Evolutionary conservation across 2,797 vertebrate species (phyloP).

Genomic region (Schizopygopsis malacanthus): DNA sequence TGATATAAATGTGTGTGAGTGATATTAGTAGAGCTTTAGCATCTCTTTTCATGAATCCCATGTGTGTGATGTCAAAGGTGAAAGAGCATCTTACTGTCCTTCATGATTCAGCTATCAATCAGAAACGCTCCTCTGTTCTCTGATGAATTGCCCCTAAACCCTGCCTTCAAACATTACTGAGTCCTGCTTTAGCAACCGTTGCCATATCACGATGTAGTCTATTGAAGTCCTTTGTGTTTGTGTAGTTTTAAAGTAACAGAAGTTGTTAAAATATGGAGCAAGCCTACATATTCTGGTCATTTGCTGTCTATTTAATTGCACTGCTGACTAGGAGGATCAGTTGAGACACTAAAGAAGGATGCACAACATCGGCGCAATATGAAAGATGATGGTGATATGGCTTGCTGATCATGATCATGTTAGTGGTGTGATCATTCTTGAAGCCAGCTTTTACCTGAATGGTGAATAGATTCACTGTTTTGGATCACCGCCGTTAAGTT

Average conservation of each 20-base stretch:
- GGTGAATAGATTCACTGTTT: no score
- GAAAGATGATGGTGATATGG: background rate
- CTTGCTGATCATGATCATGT: no score
- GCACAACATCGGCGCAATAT: background rate
- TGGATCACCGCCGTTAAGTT: no score
- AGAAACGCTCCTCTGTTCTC: background rate
- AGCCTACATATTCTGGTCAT: background rate
- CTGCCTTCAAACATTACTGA: background rate
- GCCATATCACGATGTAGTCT: background rate
- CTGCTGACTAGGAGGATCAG: background rate
- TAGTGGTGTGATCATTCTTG: no score
- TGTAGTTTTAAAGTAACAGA: background rate
- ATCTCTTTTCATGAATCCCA: background rate
- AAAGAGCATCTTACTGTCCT: background rate
- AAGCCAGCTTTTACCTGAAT: no score
- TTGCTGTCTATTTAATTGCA: background rate
- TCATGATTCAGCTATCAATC: background rate
- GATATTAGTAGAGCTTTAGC: background rate
- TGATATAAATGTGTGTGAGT: background rate
- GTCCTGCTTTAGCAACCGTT: background rate
- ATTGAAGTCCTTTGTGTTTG: background rate
- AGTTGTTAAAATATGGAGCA: no score
- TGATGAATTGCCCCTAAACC: background rate
- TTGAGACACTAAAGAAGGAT: background rate
- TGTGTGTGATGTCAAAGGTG: background rate